Evolutionary conservation across 1,140 invertebrate species (phyloP), one percentile per base, ranked within the genome.

Genomic region (Sminthurinus signatus): DNA sequence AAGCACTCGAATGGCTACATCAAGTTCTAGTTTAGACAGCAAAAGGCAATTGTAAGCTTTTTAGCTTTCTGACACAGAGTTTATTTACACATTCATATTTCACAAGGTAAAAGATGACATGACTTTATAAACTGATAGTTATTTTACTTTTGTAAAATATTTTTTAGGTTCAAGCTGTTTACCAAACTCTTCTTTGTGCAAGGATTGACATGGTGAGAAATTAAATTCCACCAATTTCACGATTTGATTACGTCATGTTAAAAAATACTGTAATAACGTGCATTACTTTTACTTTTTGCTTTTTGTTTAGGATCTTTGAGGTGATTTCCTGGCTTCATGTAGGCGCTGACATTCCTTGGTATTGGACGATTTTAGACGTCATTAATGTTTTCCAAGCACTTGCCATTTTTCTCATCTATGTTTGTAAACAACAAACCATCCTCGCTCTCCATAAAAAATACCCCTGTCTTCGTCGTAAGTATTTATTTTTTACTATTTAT

Each of bases 321-420:
- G 48, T 65, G 1, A 55, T 65, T 14, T 59, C 56, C 29, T 65
- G 46, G 46, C 28, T 43, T 8, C 44, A 43, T 29, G 36, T 46
- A 19, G 63, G 57, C 2, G 19, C 31, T 2, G 28, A 39, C 17
- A 21, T 44, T 14, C 36, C 63, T 4, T 65, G 63, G 63, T 65
- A 65, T 36, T 65, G 57, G 56, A 32, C 29, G 17, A 29, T 65
- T 17, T 29, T 65, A 14, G 63, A 65, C 27, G 25, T 54, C 21
- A 25, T 65, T 31, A 65, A 65, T 60, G 39, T 60, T 54, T 56
- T 59, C 36, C 56, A 60, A 54, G 56, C 63, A 12, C 28, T 65
- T 23, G 63, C 56, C 23, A 55, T 65, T 43, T 65, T 65, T 29
- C 52, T 65, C 23, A 57, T 65, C 28, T 65, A 65, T 27, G 63